Percentiles rank a stretch among this genome's conserved stretches.
Conservation (phyloP, 2,113 vertebrate species). For the Ctenomys sociabilis region DNA sequence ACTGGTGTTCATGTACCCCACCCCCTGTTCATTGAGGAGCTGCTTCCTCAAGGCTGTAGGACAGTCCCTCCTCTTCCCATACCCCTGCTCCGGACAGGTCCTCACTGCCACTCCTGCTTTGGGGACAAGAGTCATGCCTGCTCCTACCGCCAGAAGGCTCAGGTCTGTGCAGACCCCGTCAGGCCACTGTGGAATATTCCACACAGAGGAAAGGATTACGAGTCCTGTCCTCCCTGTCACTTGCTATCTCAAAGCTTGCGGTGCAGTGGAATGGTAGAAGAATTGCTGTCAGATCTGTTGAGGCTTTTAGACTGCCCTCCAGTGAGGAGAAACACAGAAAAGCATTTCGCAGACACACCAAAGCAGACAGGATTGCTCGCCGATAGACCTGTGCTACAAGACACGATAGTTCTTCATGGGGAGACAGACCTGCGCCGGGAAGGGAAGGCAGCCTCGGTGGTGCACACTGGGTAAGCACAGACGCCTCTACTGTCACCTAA, state of each 20-base stretch:
- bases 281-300: slow-evolving; percentile 86
- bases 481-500: background rate
- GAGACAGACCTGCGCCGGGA: background rate
- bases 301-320: slow-evolving; percentile 87
- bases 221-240: slow-evolving; percentile 84
- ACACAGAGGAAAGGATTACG: slow-evolving; percentile 85
- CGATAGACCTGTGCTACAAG: background rate
- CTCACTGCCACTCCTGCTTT: slow-evolving; percentile 87
- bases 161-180: slow-evolving; percentile 86
- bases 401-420: background rate
- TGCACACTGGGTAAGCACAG: background rate
- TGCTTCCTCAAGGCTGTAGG: slow-evolving; percentile 90
- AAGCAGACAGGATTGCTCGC: background rate
- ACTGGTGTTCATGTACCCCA: slow-evolving; percentile 84
- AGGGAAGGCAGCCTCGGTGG: background rate
- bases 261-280: slow-evolving; percentile 82
- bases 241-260: slow-evolving; percentile 82
- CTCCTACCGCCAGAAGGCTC: slow-evolving; percentile 87
- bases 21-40: slow-evolving; percentile 85
- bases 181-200: slow-evolving; percentile 87
- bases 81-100: slow-evolving; percentile 92
- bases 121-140: slow-evolving; percentile 86
- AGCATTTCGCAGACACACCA: background rate
- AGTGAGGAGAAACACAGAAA: background rate
- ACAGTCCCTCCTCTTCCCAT: slow-evolving; percentile 90